Evolutionary conservation across 64 coral and sea anemone species (phyloP).

Genomic region (Hydrozoanthus tunicans): DNA sequence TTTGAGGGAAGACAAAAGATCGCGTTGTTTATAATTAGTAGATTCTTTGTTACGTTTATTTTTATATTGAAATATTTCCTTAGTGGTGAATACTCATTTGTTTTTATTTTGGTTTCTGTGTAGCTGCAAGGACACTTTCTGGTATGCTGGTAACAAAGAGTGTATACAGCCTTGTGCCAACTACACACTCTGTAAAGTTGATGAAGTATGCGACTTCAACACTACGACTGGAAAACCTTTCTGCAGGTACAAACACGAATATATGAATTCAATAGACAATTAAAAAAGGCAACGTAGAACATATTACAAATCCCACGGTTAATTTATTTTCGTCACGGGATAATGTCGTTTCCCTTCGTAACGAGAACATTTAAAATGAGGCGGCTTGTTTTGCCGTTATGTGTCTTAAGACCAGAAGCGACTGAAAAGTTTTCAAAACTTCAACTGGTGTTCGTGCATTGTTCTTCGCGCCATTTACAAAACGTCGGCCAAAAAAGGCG

Average conservation of each 20-base stretch:
- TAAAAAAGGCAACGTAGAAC: neutral
- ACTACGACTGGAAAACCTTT: conserved; percentile 47
- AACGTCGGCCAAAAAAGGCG: too few relatives aligned
- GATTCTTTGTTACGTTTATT: neutral
- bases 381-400: too few relatives aligned
- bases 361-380: too few relatives aligned
- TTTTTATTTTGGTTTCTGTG: neutral
- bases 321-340: neutral
- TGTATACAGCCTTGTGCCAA: conserved; percentile 66
- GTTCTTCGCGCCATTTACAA: too few relatives aligned
- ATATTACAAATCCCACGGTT: neutral
- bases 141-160: conserved; percentile 39
- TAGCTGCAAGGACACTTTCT: conserved; percentile 59
- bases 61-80: neutral
- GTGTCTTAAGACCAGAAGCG: too few relatives aligned
- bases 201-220: conserved; percentile 50
- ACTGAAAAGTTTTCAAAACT: too few relatives aligned
- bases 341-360: too few relatives aligned
- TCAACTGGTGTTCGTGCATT: too few relatives aligned
- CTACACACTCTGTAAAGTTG: conserved; percentile 31
- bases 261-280: neutral
- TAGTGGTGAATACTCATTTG: neutral
- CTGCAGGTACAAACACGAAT: conserved; percentile 33
- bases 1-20: too few relatives aligned
- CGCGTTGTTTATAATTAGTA: too few relatives aligned